Base-by-base conservation (phyloP, 2,888 invertebrate genomes). In the Syrista parreyssii region DNA sequence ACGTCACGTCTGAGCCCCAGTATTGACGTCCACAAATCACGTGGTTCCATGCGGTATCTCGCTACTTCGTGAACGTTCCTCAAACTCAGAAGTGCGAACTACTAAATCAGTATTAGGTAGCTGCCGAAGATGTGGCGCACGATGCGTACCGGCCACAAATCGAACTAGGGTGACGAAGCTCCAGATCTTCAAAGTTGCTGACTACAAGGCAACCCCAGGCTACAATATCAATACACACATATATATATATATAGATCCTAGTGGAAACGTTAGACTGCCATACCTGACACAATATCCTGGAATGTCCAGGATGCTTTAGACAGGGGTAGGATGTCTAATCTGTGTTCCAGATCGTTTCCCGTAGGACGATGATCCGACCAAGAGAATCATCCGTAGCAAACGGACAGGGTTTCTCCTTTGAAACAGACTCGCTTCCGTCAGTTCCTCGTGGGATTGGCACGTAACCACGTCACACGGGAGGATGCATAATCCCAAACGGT, bases 21-120 rank as follows among this genome's bases (percentile, higher is more conserved):
- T 90, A 91, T 91, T 90, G 91, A 90, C 90, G 89, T 88, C 90
- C 87, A 91, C 91, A 91, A 91, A 91, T 91, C 91, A 91, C 87
- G 83, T 23, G 81, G 79, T 83, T 78, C 84, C 85, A 85, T 86
- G 82, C 81, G 84, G 86, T 88, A 89, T 90, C 89, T 89, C 87
- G 84, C 84, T 83, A 82, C 84, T 80, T 83, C 80, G 81, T 71
- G 77, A 76, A 75, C 75, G 81, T 76, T 83, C 82, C 84, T 86
- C 82, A 79, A 82, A 85, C 85, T 86, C 83, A 71, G 79, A 75
- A 79, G 84, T 82, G 82, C 83, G 83, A 81, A 75, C 81, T 82
- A 78, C 80, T 84, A 86, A 86, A 86, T 86, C 68, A 75, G 75
- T 33, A 75, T 75, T 75, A 75, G 23, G 68, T n/a, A 3, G 11